Base-by-base conservation (phyloP, 1,140 invertebrate species). In the Rhynchophorus ferrugineus region DNA sequence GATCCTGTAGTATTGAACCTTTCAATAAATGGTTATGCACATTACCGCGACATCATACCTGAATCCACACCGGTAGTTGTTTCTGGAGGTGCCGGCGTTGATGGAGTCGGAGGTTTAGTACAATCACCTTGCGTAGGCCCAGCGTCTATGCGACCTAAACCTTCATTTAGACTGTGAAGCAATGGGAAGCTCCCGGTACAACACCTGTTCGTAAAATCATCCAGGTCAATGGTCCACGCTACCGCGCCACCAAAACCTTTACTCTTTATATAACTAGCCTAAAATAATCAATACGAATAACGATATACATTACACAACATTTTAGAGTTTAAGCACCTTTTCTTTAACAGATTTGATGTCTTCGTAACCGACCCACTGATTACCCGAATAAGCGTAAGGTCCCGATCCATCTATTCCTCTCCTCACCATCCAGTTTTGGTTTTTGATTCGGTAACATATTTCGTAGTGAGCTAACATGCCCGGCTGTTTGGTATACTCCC, bases 301-400 rank as follows among this genome's bases (percentile, higher is more conserved):
- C 13, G 33, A 16, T 9, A 41, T 21, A 37, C 7, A 41, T 2
- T 22, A 19, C 44, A 3, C n/a, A n/a, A n/a, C n/a, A n/a, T n/a
- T n/a, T n/a, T n/a, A n/a, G n/a, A n/a, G n/a, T n/a, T n/a, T 14
- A 20, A 17, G 57, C 66, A 84, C 82, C 72, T 94, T 94, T 48
- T 81, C 74, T 16, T 68, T 74, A 2, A 93, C 73, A 20, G 87
- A 92, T 38, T 81, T 77, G 1, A 77, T 63, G 70, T 93, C 84
- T 60, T 97, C 93, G 65, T 83, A 96, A 39, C 90, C 87, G 0
- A 95, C 89, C 90, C 92, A 96, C 61, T 95, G 89, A 60, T 91
- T 78, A 8, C 79, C 79, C 2, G 77, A 73, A 65, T 85, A 84
- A 2, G 88, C 82, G 69, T 86, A 94, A 1, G 91, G 89, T 9